Percentiles rank a stretch among this genome's conserved stretches.
phyloP scores from a whole-genome alignment of 2,113 vertebrate species.

The Tiliqua scincoides region DNA sequence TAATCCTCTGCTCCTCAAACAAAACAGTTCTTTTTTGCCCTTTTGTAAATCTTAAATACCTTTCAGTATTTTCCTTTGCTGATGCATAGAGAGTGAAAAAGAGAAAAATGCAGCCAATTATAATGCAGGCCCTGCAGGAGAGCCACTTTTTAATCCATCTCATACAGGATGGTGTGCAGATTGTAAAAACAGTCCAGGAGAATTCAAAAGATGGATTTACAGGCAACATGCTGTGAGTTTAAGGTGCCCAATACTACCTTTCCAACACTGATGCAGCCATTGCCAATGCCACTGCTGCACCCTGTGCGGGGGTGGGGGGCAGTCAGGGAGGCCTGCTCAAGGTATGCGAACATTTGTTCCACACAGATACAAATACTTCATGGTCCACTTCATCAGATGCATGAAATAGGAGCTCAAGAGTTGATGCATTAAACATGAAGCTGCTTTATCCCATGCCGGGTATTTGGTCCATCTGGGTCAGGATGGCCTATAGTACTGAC shows the following conservation, averaged over 20 bases:
- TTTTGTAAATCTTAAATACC: background rate
- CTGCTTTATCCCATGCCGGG: too few relatives aligned
- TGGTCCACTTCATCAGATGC: background rate
- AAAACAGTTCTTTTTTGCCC: background rate
- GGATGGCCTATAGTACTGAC: too few relatives aligned
- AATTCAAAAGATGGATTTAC: conserved; percentile 29
- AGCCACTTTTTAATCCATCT: background rate
- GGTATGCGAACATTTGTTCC: too few relatives aligned
- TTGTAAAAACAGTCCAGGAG: conserved; percentile 31
- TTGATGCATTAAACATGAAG: background rate
- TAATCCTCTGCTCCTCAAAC: background rate
- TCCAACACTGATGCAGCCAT: too few relatives aligned
- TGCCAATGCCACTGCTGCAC: too few relatives aligned
- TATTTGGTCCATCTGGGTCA: too few relatives aligned
- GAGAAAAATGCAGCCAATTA: too few relatives aligned
- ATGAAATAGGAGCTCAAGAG: background rate
- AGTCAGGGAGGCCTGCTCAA: too few relatives aligned
- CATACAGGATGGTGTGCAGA: conserved; percentile 17
- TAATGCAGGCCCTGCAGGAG: background rate
- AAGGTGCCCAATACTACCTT: too few relatives aligned
- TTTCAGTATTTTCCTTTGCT: background rate
- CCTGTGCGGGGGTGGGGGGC: too few relatives aligned
- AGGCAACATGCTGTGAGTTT: conserved; percentile 22
- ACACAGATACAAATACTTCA: background rate
- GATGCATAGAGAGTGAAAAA: background rate